A percentile compares a stretch with the other conserved stretches of the same genome.
Conservation (phyloP, 2,888 invertebrate genomes). For the Gymnosoma rotundatum region DNA sequence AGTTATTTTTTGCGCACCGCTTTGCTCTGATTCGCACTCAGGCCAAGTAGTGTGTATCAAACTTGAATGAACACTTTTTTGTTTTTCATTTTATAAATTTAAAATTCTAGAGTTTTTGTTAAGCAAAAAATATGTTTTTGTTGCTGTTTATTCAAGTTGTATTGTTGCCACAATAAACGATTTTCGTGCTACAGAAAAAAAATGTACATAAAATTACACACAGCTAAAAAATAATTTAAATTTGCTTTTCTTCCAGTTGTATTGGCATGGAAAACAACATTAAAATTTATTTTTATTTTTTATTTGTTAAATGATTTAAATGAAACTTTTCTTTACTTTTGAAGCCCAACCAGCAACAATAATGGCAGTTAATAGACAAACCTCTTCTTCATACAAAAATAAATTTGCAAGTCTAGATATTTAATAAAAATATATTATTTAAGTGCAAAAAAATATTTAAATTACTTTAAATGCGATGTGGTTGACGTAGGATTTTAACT, state of each 20-base stretch:
- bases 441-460: constrained; percentile 45
- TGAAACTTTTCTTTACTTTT: constrained; percentile 17
- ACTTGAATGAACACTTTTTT: constrained; percentile 74
- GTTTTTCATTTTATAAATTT: constrained; percentile 12
- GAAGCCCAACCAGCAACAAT: neutral
- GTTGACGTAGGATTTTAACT: neutral
- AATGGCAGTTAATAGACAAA: neutral
- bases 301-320: constrained; percentile 48
- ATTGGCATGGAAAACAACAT: neutral
- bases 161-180: constrained; percentile 41
- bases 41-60: constrained; percentile 73
- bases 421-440: constrained; percentile 62
- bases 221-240: neutral
- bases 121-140: constrained; percentile 20
- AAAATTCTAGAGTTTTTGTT: constrained; percentile 45
- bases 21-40: constrained; percentile 80
- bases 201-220: neutral
- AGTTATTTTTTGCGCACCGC: constrained; percentile 64
- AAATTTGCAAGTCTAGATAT: constrained; percentile 35
- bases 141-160: constrained; percentile 40
- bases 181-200: constrained; percentile 45
- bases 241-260: constrained; percentile 7
- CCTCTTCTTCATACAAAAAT: neutral
- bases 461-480: constrained; percentile 18
- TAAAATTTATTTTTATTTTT: neutral